Conservation (phyloP, 2,888 invertebrate species). For the Hypselothyrea guttata region DNA sequence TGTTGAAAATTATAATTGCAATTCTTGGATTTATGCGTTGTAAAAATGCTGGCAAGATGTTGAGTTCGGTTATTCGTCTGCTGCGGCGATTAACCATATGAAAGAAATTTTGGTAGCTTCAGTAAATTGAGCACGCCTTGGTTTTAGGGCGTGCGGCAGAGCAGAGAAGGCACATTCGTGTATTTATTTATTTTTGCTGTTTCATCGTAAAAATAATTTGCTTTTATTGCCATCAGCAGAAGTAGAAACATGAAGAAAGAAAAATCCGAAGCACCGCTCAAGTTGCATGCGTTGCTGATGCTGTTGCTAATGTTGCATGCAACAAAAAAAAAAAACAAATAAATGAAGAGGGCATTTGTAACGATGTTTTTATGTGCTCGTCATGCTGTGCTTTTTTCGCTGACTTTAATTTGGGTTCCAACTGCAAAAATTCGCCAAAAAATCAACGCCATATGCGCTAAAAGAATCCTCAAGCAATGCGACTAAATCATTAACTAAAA, state of each 20-base stretch:
- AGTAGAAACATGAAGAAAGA: constrained; percentile 24
- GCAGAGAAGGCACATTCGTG: constrained; percentile 38
- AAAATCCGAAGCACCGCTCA: constrained; percentile 11
- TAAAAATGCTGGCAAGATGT: constrained; percentile 1
- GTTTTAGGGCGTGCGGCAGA: constrained; percentile 26
- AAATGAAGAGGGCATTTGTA: constrained; percentile 37
- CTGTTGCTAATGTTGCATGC: constrained; percentile 49
- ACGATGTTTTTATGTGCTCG: constrained; percentile 60
- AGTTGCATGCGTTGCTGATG: constrained; percentile 32
- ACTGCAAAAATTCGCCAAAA: constrained; percentile 38
- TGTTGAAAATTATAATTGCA: constrained; percentile 11
- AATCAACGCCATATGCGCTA: constrained; percentile 61
- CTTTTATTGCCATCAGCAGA: constrained; percentile 56
- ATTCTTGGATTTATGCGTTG: constrained; percentile 12
- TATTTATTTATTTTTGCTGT: constrained; percentile 66
- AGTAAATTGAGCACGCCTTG: constrained; percentile 20
- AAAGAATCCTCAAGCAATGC: constrained; percentile 2
- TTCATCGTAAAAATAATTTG: constrained; percentile 72
- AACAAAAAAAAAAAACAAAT: constrained; percentile 25
- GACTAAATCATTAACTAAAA: constrained; percentile 15
- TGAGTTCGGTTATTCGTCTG: constrained; percentile 7
- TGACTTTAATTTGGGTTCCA: constrained; percentile 41
- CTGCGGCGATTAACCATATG: constrained; percentile 24
- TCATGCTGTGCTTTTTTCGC: constrained; percentile 39
- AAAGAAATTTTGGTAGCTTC: too few relatives aligned